Evolutionary conservation across 2,888 invertebrate genomes (phyloP).

Genomic region (Andrena fulva): DNA sequence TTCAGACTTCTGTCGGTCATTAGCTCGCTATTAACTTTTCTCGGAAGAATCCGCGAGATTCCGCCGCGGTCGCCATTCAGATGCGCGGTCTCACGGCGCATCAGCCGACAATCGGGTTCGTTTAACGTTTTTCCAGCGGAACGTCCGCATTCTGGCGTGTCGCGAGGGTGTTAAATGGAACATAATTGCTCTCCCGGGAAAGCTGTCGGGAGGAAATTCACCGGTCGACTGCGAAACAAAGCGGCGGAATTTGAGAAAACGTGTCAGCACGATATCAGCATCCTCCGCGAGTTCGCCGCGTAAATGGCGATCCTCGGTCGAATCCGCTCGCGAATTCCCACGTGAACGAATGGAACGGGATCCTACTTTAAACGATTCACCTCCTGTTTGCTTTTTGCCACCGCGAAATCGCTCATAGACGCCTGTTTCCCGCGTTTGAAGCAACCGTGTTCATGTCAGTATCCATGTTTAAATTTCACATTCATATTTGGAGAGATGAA

Average conservation of each 20-base stretch:
- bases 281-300: conserved; percentile 9
- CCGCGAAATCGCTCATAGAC: conserved; percentile 8
- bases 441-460: not conserved
- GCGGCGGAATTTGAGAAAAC: conserved; percentile 41
- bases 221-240: conserved; percentile 40
- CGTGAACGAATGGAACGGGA: conserved; percentile 45
- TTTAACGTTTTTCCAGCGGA: conserved; percentile 39
- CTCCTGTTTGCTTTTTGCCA: conserved; percentile 15
- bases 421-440: conserved; percentile 26
- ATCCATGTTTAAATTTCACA: no score
- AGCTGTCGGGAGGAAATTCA: conserved; percentile 37
- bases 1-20: conserved; percentile 12
- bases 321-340: conserved; percentile 31
- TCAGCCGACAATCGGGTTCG: conserved; percentile 18
- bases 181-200: conserved; percentile 42
- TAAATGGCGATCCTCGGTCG: conserved; percentile 37
- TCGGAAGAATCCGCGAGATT: conserved; percentile 27
- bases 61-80: not conserved
- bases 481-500: no score
- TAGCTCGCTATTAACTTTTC: conserved; percentile 38
- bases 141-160: conserved; percentile 16
- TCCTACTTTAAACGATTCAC: conserved; percentile 15
- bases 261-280: conserved; percentile 15
- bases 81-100: conserved; percentile 43
- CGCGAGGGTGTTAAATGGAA: conserved; percentile 49